These are phyloP conservation scores for Pristis pectinata DNA, from an alignment of 2,797 vertebrate genomes.

Conservation along the genomic window DNA sequence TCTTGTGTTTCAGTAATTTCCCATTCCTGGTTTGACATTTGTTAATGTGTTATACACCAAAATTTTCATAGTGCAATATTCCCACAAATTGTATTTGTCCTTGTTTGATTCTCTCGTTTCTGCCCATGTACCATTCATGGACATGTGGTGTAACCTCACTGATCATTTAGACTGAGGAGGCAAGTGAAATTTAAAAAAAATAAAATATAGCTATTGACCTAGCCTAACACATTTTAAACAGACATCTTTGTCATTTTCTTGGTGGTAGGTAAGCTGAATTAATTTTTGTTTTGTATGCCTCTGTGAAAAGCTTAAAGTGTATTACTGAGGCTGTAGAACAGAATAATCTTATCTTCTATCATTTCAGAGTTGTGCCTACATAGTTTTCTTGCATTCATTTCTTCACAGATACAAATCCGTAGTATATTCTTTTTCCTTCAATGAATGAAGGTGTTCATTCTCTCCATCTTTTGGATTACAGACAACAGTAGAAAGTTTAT, in stretches of 20 bases:
- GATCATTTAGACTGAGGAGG: conserved; percentile 20
- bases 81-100: background rate
- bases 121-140: background rate
- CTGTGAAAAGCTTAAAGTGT: background rate
- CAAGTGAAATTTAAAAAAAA: background rate
- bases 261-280: background rate
- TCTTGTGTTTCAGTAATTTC: background rate
- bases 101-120: background rate
- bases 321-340: background rate
- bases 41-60: background rate
- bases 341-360: background rate
- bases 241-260: background rate
- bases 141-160: background rate
- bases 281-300: background rate
- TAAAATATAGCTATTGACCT: background rate
- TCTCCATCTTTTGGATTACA: background rate
- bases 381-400: background rate
- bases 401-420: background rate
- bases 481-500: too few species aligned
- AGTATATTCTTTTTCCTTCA: background rate
- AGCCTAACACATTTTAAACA: background rate
- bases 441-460: background rate
- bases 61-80: background rate
- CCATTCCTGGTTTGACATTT: background rate
- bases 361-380: background rate